Conservation (phyloP, 2,113 vertebrate species). For the Rafetus swinhoei region DNA sequence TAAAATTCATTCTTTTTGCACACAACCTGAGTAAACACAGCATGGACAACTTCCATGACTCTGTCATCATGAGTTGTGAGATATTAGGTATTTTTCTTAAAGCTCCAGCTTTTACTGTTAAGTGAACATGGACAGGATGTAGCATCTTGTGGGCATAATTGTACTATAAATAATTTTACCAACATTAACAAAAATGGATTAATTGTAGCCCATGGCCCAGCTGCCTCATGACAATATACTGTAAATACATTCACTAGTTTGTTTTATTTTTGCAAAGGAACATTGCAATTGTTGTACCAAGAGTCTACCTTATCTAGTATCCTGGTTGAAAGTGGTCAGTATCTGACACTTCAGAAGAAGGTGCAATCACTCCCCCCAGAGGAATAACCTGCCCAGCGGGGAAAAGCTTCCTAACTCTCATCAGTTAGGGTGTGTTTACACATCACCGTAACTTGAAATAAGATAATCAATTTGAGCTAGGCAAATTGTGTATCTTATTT, state of each 20-base stretch:
- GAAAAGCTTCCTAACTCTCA: background rate
- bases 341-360: background rate
- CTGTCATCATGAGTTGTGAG: background rate
- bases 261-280: background rate
- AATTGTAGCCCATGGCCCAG: background rate
- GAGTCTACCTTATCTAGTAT: background rate
- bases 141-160: background rate
- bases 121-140: slow-evolving; percentile 12
- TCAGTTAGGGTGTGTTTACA: background rate
- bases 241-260: rapidly evolving
- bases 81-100: slow-evolving; percentile 21
- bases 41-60: background rate
- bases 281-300: background rate
- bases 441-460: too few species aligned
- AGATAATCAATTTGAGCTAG: too few species aligned
- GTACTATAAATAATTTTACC: slow-evolving; percentile 36
- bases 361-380: background rate
- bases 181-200: background rate
- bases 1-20: background rate
- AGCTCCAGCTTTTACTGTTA: background rate
- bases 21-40: background rate
- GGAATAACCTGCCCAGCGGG: rapidly evolving
- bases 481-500: too few species aligned
- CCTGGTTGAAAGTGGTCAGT: background rate
- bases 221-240: background rate